Percentiles rank a stretch among this genome's conserved stretches.
Evolutionary conservation across 2,888 invertebrate species (phyloP).

Genomic region (Sussaba pulchella): DNA sequence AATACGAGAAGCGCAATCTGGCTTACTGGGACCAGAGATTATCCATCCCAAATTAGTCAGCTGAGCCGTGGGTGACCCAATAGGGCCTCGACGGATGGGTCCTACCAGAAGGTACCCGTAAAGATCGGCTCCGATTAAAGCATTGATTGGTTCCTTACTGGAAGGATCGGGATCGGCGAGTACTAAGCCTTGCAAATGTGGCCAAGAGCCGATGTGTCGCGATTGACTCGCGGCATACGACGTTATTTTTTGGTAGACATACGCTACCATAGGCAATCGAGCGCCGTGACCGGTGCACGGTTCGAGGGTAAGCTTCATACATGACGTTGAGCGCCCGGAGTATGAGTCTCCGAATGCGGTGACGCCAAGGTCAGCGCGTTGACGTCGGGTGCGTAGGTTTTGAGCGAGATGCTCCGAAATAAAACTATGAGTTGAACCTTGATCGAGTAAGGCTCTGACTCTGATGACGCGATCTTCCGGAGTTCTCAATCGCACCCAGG

Average conservation of each 20-base stretch:
- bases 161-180: constrained; percentile 33
- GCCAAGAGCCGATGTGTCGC: not conserved
- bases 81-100: constrained; percentile 20
- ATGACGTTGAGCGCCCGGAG: not conserved
- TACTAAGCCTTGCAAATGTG: constrained; percentile 5
- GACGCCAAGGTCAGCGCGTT: constrained; percentile 27
- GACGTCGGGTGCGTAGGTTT: constrained; percentile 25
- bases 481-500: no score
- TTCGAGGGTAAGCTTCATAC: constrained; percentile 28
- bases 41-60: constrained; percentile 59
- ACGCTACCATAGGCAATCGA: constrained; percentile 23
- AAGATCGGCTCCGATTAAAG: constrained; percentile 52
- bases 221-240: constrained; percentile 11
- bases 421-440: constrained; percentile 24
- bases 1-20: not conserved
- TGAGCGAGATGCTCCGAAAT: constrained; percentile 13
- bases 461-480: no score
- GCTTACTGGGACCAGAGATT: constrained; percentile 37
- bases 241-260: constrained; percentile 27
- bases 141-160: constrained; percentile 1
- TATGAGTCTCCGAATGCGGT: constrained; percentile 28
- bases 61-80: constrained; percentile 43
- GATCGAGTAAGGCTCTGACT: constrained; percentile 27
- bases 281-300: constrained; percentile 6
- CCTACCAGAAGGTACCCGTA: constrained; percentile 36